These are phyloP conservation scores for Vollenhovia emeryi DNA, from an alignment of 1,140 invertebrate species.

Conservation along the genomic window DNA sequence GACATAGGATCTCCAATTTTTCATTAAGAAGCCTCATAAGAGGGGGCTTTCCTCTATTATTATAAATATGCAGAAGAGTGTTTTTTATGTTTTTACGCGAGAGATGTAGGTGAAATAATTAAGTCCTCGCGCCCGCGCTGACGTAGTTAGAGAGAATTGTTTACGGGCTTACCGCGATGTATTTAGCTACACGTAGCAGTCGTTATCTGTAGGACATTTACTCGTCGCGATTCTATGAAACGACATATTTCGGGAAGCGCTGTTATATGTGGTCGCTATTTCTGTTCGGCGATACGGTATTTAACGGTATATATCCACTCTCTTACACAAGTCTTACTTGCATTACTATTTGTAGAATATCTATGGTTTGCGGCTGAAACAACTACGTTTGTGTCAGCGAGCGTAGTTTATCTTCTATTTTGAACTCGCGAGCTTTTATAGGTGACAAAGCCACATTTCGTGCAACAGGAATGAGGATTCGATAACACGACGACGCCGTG, in stretches of 20 bases:
- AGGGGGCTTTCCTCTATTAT: background rate
- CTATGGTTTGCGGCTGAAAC: background rate
- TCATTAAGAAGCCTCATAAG: too few species aligned
- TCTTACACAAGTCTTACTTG: background rate
- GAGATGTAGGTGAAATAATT: background rate
- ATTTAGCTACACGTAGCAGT: background rate
- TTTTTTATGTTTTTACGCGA: background rate
- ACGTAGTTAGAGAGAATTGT: background rate
- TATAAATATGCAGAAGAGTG: background rate
- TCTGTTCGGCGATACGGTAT: background rate
- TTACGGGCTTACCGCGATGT: background rate
- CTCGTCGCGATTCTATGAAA: background rate
- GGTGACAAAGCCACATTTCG: constrained; percentile 15
- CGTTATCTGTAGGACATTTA: background rate
- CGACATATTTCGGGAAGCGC: constrained; percentile 23
- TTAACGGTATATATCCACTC: background rate
- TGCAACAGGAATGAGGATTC: background rate
- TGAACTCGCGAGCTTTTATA: background rate
- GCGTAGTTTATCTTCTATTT: constrained; percentile 25
- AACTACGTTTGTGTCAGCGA: constrained; percentile 29
- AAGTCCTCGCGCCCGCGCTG: too few species aligned
- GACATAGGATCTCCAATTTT: too few species aligned
- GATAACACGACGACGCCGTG: background rate
- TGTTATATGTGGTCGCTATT: constrained; percentile 11
- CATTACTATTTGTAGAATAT: background rate